Base-by-base conservation (phyloP, 2,888 invertebrate genomes). In the Cremastobaeus sp. region DNA sequence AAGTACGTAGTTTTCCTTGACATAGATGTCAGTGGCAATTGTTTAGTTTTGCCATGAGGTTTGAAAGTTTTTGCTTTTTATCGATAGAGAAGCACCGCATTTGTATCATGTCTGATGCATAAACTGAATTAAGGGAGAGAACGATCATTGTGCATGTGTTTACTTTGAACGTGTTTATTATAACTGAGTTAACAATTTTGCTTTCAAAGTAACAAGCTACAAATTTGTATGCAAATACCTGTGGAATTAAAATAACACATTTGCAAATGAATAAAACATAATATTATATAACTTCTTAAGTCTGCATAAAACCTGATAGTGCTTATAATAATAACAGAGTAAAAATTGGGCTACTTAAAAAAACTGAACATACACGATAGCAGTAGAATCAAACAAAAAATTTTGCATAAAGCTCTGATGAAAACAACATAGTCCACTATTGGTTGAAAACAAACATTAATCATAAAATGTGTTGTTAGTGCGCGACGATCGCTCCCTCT, bases 21-120 rank as follows among this genome's bases (percentile, higher is more conserved):
- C 65, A 50, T 57, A 39, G 30, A 43, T 28, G 34, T 50, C 32
- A 12, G 15, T n/a, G 15, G 12, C n/a, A n/a, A 32, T 32, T 32
- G 11, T 4, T n/a, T 32, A 11, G 32, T n/a, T 6, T 32, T 32
- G 32, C n/a, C 32, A n/a, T n/a, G n/a, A n/a, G n/a, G 3, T 14
- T 5, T 37, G 2, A 6, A 9, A 9, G 21, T 9, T 50, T 21
- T 11, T 54, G 35, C 35, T 52, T 34, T 32, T 37, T 34, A 45
- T 25, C 21, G 50, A 32, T 81, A 78, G 78, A 82, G 80, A 70
- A 77, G 79, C 84, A 85, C 81, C 84, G 82, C 82, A 82, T 85
- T 64, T 82, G 81, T 81, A 82, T 85, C 83, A 84, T 84, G 83
- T 85, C 84, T 76, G 81, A 84, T 81, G 82, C n/a, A n/a, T 32